These are phyloP conservation scores for Pogonomyrmex californicus DNA, from an alignment of 1,140 invertebrate genomes.

Conservation along the genomic window DNA sequence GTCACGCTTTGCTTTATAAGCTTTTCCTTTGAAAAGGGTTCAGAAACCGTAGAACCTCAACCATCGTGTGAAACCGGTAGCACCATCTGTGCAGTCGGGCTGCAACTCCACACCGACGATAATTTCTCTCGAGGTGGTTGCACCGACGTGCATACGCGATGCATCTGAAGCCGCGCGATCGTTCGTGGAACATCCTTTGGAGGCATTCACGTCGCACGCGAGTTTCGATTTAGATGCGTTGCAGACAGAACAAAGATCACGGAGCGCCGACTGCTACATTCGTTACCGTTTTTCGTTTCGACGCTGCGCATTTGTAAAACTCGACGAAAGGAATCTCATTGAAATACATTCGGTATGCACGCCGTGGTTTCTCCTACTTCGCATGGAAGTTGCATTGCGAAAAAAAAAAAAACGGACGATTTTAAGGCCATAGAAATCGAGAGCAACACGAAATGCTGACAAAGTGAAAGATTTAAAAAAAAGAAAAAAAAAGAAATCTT, in stretches of 20 bases:
- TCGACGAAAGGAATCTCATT: slow-evolving; percentile 26
- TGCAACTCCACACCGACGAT: slow-evolving; percentile 66
- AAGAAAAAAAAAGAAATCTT: not conserved
- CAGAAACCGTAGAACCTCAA: not conserved
- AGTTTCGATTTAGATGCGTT: slow-evolving; percentile 46
- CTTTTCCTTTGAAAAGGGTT: not conserved
- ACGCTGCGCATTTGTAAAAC: not conserved
- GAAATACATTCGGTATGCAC: slow-evolving; percentile 40
- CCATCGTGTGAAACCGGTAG: slow-evolving; percentile 67
- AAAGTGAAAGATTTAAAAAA: too few species aligned
- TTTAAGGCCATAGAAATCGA: slow-evolving; percentile 27
- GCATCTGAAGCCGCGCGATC: slow-evolving; percentile 18
- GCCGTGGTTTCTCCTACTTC: slow-evolving; percentile 23
- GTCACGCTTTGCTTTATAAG: not conserved
- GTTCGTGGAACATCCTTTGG: slow-evolving; percentile 29
- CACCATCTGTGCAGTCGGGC: slow-evolving; percentile 78
- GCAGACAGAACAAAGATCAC: not conserved
- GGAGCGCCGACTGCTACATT: not conserved
- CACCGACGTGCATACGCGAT: slow-evolving; percentile 46
- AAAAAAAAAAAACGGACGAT: not conserved
- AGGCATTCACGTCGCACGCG: slow-evolving; percentile 39
- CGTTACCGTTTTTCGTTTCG: slow-evolving; percentile 5
- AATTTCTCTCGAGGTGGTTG: slow-evolving; percentile 30
- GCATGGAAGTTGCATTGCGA: not conserved
- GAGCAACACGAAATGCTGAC: not conserved